Conservation (phyloP, 2,797 vertebrate species). For the Myripristis murdjan region DNA sequence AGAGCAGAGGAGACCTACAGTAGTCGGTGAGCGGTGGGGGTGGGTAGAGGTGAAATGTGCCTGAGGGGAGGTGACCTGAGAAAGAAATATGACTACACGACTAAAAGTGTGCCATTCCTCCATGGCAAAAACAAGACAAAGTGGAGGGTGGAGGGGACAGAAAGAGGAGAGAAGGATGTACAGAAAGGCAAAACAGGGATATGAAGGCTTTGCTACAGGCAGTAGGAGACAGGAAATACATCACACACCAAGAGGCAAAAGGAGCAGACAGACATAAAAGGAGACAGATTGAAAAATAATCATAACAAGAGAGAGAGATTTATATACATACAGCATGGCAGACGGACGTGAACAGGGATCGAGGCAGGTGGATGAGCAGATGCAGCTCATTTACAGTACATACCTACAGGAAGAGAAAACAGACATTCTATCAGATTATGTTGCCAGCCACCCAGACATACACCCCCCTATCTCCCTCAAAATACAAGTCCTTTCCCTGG, state of each 20-base stretch:
- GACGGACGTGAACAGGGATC: conserved; percentile 18
- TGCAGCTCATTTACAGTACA: conserved; percentile 27
- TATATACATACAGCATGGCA: conserved; percentile 22
- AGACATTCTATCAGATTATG: conserved; percentile 46
- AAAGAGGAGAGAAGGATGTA: not conserved
- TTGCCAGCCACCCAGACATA: conserved; percentile 63
- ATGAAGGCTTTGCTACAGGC: conserved; percentile 16
- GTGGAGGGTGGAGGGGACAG: conserved; percentile 6
- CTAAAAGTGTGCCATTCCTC: conserved; percentile 36
- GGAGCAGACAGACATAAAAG: conserved; percentile 9
- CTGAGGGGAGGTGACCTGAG: conserved; percentile 48
- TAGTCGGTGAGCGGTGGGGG: not conserved
- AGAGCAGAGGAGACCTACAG: conserved; percentile 33
- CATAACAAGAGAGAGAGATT: no score
- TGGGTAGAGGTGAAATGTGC: conserved; percentile 28
- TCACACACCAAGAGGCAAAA: conserved; percentile 37
- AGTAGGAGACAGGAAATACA: conserved; percentile 16
- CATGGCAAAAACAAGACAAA: conserved; percentile 19
- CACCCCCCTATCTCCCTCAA: conserved; percentile 64
- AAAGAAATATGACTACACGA: conserved; percentile 14
- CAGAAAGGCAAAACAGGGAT: conserved; percentile 11
- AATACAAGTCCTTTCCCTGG: conserved; percentile 61
- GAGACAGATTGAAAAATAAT: not conserved
- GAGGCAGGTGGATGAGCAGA: conserved; percentile 24
- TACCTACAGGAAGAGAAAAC: conserved; percentile 5